Conservation (phyloP, 2,797 vertebrate genomes). For the Aplochiton taeniatus region DNA sequence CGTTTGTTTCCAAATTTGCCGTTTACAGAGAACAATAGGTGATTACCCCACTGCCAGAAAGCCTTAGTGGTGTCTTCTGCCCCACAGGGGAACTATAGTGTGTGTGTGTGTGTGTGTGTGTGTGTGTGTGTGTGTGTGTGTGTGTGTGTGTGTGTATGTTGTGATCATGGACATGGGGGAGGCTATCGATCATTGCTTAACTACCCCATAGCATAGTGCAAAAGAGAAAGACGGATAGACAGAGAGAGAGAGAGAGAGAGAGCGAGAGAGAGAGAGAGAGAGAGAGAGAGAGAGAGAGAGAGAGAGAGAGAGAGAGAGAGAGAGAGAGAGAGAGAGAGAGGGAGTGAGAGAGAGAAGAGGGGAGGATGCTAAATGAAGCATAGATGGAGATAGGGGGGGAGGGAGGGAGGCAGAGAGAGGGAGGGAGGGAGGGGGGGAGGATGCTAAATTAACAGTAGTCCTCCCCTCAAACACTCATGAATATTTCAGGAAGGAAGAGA, state of each 20-base stretch:
- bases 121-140: slow-evolving; percentile 5
- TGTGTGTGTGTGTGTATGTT: slow-evolving; percentile 41
- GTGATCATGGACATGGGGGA: slow-evolving; percentile 77
- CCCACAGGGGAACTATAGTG: no score
- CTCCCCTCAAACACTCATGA: no score
- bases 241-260: neutral
- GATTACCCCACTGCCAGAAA: no score
- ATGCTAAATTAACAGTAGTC: slow-evolving; percentile 43
- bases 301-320: neutral
- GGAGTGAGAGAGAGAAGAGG: neutral
- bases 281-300: slow-evolving; percentile 1
- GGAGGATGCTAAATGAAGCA: no score
- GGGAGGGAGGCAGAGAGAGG: neutral
- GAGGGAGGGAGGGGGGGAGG: neutral
- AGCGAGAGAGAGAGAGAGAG: neutral
- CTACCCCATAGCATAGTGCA: slow-evolving; percentile 80
- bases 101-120: neutral
- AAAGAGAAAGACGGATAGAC: slow-evolving; percentile 2
- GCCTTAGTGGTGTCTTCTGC: no score
- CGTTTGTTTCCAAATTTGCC: no score
- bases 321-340: neutral
- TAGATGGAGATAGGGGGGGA: neutral
- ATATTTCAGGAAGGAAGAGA: no score
- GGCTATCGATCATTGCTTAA: slow-evolving; percentile 86
- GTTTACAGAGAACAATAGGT: no score